Base-by-base conservation (phyloP, 2,797 vertebrate genomes). In the Notoglanidium macrostoma region DNA sequence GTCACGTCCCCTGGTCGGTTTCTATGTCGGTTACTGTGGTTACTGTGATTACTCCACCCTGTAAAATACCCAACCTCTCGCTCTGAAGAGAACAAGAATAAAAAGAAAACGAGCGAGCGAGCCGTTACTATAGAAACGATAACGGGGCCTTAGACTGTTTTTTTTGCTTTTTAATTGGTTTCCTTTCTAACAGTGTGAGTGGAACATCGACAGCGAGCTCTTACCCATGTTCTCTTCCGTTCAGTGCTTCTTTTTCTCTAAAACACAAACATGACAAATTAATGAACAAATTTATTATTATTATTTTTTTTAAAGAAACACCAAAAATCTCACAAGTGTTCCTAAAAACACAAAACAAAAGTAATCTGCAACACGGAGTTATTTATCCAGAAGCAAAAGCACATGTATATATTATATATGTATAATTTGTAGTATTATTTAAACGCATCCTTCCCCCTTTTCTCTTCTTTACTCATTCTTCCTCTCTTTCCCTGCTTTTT, bases 161-260 rank as follows among this genome's bases (percentile, higher is more conserved):
- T 21, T 14, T 65, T 59, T 59, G 29, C 0, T 70, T 44, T 40
- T 70, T 40, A 21, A 70, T 40, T 3, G 0, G 32, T 29, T 9
- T 19, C n/a, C 17, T 54, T 54, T 2, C 14, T 4, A 6, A 17
- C 26, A 1, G 12, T 3, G 8, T 17, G n/a, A 11, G 19, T 79
- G 19, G 57, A 59, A 57, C 29, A 11, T 21, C 51, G 0, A 51
- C 1, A 8, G 9, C 5, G 9, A 57, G 23, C 55, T 63, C 78
- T 80, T 80, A 80, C 78, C 78, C 78, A 80, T 80, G 57, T 61
- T 79, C 54, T 26, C 54, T 59, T 80, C 76, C 0, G 73, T 32
- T 57, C 17, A 11, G 8, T 5, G 2, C 46, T 51, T 51, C 74
- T 78, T 46, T 21, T 21, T 35, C 46, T 14, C 9, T 12, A 44